Evolutionary conservation across 2,797 vertebrate species (phyloP).

Genomic region (Malurus leucopterus): DNA sequence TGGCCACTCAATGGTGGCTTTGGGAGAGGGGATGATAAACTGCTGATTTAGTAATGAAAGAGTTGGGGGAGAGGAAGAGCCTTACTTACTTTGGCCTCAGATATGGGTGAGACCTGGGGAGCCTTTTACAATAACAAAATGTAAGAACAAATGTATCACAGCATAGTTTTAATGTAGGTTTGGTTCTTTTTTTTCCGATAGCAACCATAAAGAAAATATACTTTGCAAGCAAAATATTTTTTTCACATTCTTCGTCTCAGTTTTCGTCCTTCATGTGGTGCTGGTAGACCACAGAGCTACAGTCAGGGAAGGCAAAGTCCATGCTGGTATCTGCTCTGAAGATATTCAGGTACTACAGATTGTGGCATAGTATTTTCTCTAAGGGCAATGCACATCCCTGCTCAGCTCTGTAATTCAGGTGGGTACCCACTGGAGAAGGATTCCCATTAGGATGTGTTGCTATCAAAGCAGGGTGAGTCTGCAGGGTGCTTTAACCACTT

Average conservation of each 20-base stretch:
- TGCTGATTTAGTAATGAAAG: conserved; percentile 19
- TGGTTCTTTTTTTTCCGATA: background rate
- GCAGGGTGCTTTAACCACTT: background rate
- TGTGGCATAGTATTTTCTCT: background rate
- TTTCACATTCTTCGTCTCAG: conserved; percentile 11
- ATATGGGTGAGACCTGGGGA: background rate
- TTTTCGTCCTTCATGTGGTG: conserved; percentile 15
- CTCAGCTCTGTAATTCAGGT: background rate
- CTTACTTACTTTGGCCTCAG: conserved; percentile 27
- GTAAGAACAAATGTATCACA: background rate
- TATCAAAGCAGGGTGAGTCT: background rate
- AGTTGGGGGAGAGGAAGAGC: background rate
- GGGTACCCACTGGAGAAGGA: background rate
- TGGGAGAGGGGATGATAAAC: background rate
- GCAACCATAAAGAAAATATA: conserved; percentile 22
- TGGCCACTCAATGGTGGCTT: background rate
- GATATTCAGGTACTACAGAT: background rate
- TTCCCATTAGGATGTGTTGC: background rate
- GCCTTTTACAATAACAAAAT: conserved; percentile 1
- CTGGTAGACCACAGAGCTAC: background rate
- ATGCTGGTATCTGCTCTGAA: background rate
- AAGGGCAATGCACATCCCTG: background rate
- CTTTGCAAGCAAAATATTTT: conserved; percentile 23
- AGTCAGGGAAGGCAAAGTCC: background rate
- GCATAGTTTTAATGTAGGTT: background rate